Evolutionary conservation across 2,888 invertebrate genomes (phyloP), one percentile per base, ranked within the genome.

Genomic region (Celastrina argiolus): DNA sequence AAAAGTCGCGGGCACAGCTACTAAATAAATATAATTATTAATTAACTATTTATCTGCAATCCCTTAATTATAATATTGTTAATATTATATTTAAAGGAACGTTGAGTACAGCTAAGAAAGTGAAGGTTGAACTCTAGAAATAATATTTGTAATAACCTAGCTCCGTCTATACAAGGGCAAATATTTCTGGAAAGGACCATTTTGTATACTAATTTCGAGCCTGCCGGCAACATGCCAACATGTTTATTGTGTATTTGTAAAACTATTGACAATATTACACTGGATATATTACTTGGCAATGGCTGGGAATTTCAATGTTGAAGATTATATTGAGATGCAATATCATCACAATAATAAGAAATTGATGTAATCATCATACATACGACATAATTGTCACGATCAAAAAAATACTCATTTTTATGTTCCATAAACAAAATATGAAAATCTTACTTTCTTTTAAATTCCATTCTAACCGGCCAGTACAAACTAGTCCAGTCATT

Each of bases 101-200:
- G 22, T 51, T 26, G 26, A 51, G n/a, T n/a, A n/a, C 12, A 10
- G 36, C 36, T 36, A 36, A 42, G 16, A 45, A 51, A 26, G 22
- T 22, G 22, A 5, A 14, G 22, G 51, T 5, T 22, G 12, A 22
- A 22, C 26, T 51, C 51, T 22, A 22, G 51, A 51, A 26, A 51
- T 51, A 51, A 26, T 36, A 36, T 36, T 51, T 51, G 12, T 22
- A 51, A 26, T 51, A 51, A 45, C 45, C 10, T 1, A 51, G 51
- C 51, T 1, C 12, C 10, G 26, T 28, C n/a, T 16, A 14, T 31
- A 31, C 31, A 58, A 58, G 58, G 58, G 58, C 31, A 58, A 58
- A 58, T 58, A 58, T 58, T 58, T 58, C 28, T 31, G 31, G 58
- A 58, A 58, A 58, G 16, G 58, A 58, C 58, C 16, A 58, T n/a